phyloP scores from a whole-genome alignment of 2,797 vertebrate genomes.

The Rhincodon typus region DNA sequence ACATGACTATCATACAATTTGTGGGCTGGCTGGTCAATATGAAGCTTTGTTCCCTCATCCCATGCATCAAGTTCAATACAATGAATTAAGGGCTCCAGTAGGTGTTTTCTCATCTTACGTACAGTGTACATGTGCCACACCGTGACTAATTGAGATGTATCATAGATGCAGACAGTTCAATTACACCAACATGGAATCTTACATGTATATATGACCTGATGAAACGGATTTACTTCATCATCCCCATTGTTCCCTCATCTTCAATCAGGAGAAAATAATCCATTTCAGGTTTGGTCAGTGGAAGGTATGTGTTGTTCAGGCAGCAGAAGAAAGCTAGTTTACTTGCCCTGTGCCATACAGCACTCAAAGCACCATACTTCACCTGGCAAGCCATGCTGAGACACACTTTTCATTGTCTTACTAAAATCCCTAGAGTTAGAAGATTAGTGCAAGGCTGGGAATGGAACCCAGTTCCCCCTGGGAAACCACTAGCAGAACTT shows the following conservation, averaged over 20 bases:
- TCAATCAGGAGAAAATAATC: background rate
- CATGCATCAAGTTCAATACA: background rate
- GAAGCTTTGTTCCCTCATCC: background rate
- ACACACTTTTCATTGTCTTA: background rate
- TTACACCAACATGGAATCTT: background rate
- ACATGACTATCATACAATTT: constrained; percentile 10
- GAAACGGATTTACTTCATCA: background rate
- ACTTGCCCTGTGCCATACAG: background rate
- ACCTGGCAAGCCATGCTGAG: background rate
- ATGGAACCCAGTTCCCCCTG: background rate
- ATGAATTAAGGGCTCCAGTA: background rate
- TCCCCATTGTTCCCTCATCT: background rate
- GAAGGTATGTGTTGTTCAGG: background rate
- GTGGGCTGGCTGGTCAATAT: constrained; percentile 14
- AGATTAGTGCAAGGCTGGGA: background rate
- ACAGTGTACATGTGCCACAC: background rate
- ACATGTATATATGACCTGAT: background rate
- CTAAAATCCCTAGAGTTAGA: background rate
- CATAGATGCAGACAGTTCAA: background rate
- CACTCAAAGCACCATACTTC: too few relatives aligned
- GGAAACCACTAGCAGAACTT: background rate
- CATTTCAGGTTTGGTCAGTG: background rate
- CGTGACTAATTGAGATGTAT: background rate
- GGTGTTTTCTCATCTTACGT: background rate
- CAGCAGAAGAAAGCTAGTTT: background rate